These are phyloP conservation scores for Cotesia chilonis DNA, from an alignment of 1,140 invertebrate genomes.

Conservation along the genomic window DNA sequence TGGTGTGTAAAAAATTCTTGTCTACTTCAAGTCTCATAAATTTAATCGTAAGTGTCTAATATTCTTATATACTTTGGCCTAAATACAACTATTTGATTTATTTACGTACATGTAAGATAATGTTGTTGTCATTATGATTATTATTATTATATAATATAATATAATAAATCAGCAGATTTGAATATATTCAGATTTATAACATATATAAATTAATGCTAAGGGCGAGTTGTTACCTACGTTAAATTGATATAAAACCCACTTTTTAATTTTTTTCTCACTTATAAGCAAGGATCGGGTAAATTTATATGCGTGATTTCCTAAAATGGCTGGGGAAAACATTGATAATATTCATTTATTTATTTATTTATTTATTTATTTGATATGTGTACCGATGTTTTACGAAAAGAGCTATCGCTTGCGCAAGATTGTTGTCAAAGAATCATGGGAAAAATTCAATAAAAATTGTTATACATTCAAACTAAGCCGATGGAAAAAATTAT, in stretches of 20 bases:
- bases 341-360: too few relatives aligned
- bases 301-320: neutral
- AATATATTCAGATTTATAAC: neutral
- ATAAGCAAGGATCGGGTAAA: neutral
- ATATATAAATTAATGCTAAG: slow-evolving; percentile 26
- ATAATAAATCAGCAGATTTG: neutral
- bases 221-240: slow-evolving; percentile 36
- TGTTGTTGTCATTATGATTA: neutral
- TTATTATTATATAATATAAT: neutral
- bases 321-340: too few relatives aligned
- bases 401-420: too few relatives aligned
- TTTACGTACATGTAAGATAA: neutral
- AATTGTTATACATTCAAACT: too few relatives aligned
- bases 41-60: slow-evolving; percentile 1
- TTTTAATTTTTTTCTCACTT: neutral
- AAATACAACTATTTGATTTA: slow-evolving; percentile 30
- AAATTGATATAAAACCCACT: slow-evolving; percentile 29
- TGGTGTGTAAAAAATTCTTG: slow-evolving; percentile 22
- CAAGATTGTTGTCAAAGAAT: too few relatives aligned
- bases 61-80: slow-evolving; percentile 23
- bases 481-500: too few relatives aligned
- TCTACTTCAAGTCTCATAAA: slow-evolving; percentile 29
- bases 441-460: too few relatives aligned
- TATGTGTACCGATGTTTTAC: too few relatives aligned
- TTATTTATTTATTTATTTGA: too few relatives aligned